Percentiles rank a stretch among this genome's conserved stretches.
phyloP scores from a whole-genome alignment of 92 coral and sea anemone genomes.

The Porites divaricata region DNA sequence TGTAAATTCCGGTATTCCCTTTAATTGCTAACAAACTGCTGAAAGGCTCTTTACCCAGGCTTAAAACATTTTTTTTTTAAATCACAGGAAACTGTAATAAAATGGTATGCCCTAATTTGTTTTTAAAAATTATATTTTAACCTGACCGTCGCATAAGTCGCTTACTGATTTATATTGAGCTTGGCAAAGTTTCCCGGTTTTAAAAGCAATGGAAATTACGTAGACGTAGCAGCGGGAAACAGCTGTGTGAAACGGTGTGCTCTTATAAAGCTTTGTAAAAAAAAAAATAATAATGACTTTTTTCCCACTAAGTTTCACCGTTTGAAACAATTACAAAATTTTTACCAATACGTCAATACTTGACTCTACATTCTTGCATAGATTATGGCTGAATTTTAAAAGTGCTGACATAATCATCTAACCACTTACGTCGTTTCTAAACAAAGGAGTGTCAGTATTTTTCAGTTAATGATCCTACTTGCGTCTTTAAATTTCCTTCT shows the following conservation, averaged over 20 bases:
- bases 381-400: not conserved
- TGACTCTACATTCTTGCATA: not conserved
- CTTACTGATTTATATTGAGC: conserved; percentile 8
- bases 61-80: not conserved
- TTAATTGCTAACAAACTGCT: conserved; percentile 8
- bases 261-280: not conserved
- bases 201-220: not conserved
- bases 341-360: not conserved
- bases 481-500: conserved; percentile 24
- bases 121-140: too few species aligned
- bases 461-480: not conserved
- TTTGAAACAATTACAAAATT: not conserved
- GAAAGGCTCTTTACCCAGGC: conserved; percentile 15
- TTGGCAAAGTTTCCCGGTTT: not conserved
- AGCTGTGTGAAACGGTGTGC: not conserved
- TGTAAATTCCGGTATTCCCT: not conserved
- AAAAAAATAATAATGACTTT: not conserved
- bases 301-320: not conserved
- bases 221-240: not conserved
- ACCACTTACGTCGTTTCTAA: not conserved
- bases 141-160: not conserved
- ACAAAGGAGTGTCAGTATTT: conserved; percentile 7
- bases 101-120: not conserved
- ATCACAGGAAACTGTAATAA: conserved; percentile 14
- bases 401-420: conserved; percentile 2